These are phyloP conservation scores for Bubo scandiacus DNA, from an alignment of 2,113 vertebrate genomes.

Conservation along the genomic window DNA sequence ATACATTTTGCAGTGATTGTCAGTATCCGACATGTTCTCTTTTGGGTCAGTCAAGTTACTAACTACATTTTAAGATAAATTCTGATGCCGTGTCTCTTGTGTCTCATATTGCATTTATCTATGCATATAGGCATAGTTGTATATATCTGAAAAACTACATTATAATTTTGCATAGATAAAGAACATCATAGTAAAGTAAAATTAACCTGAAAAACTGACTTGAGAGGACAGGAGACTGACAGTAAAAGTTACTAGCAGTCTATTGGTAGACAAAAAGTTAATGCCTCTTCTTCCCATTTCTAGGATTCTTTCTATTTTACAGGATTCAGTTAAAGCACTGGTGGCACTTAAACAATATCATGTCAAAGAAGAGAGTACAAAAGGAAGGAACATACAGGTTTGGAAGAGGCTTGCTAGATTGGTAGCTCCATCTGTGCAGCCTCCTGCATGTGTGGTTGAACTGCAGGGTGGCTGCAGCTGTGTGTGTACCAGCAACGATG, in stretches of 20 bases:
- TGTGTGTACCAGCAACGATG: not conserved
- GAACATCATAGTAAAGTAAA: not conserved
- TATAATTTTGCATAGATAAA: not conserved
- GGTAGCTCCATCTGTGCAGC: not conserved
- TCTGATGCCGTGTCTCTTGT: not conserved
- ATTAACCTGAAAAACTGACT: not conserved
- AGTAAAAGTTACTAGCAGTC: not conserved
- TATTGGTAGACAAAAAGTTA: not conserved
- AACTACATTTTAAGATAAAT: not conserved
- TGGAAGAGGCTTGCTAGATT: not conserved
- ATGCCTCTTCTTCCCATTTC: not conserved
- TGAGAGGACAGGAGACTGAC: not conserved
- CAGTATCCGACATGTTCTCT: not conserved
- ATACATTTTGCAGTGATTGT: not conserved
- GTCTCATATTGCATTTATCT: not conserved
- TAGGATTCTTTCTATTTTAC: not conserved
- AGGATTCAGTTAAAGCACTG: not conserved
- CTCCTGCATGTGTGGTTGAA: rapidly evolving
- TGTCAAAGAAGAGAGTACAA: not conserved
- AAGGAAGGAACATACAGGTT: not conserved
- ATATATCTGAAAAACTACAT: not conserved
- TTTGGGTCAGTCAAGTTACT: not conserved
- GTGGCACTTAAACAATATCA: not conserved
- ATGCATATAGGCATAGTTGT: not conserved
- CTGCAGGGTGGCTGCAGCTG: not conserved